A percentile compares a stretch with the other conserved stretches of the same genome.
phyloP scores from a whole-genome alignment of 1,140 invertebrate species.

The Saccostrea cuccullata region DNA sequence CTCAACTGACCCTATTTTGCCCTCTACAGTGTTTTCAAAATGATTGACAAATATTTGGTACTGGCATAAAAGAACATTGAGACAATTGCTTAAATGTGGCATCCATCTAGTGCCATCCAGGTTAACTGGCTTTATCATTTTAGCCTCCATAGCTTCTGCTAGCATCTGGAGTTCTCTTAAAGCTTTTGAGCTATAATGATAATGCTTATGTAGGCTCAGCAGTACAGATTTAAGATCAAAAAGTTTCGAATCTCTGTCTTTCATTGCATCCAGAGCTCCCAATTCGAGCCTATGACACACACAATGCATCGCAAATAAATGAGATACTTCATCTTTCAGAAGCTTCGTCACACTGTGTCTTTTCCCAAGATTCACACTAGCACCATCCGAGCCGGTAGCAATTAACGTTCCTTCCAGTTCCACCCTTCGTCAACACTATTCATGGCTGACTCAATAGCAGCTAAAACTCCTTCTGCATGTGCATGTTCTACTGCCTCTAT shows the following conservation, averaged over 20 bases:
- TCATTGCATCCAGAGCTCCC: too few species aligned
- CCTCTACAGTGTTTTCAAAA: too few species aligned
- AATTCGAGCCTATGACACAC: too few species aligned
- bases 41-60: too few species aligned
- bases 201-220: too few species aligned
- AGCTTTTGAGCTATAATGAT: too few species aligned
- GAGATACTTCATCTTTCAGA: too few species aligned
- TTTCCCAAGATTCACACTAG: conserved; percentile 38
- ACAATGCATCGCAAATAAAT: too few species aligned
- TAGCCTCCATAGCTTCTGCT: conserved; percentile 37
- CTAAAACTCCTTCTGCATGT: conserved; percentile 43
- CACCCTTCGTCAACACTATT: not conserved
- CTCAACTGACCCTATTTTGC: too few species aligned
- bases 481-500: conserved; percentile 40
- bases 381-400: conserved; percentile 28
- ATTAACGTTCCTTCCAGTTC: conserved; percentile 40
- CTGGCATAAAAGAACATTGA: too few species aligned
- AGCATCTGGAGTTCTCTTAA: conserved; percentile 37
- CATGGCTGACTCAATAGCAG: conserved; percentile 34
- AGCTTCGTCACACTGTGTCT: not conserved
- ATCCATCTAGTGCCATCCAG: conserved; percentile 36
- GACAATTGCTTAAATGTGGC: not conserved
- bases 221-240: too few species aligned
- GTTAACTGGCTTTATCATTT: conserved; percentile 24
- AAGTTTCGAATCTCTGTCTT: too few species aligned